Evolutionary conservation across 1,140 invertebrate species (phyloP), one percentile per base, ranked within the genome.

Genomic region (Drusus annulatus): DNA sequence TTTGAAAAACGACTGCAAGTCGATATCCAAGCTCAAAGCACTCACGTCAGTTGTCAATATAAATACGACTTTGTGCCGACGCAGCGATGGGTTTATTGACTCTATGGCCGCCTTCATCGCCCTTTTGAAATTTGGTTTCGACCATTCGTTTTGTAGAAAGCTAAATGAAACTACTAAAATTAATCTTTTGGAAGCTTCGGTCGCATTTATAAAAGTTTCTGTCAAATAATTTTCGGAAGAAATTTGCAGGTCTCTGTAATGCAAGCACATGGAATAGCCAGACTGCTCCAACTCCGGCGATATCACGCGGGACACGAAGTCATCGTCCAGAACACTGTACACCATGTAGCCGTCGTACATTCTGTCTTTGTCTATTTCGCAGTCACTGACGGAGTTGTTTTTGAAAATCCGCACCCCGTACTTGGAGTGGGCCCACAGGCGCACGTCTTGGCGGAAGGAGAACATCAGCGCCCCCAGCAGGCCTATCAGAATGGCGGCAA

Each of bases 291-390:
- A 88, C 86, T 95, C 94, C 1, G 94, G 92, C 1, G 94, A 94
- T 25, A 97, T 91, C 80, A 94, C 93, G 85, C 95, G 92, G 1
- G 93, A 91, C 10, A 96, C 94, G 86, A 96, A 95, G 78, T 95
- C 93, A 83, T 96, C 94, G 87, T 98, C 96, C 82, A 95, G 92
- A 78, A 95, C 93, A 87, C 94, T 96, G 90, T 97, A 97, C n/a
- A 96, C 93, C 85, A 97, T 91, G 87, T 96, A 97, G 45, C 95
- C 96, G 87, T 97, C 96, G 87, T 95, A 96, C 16, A 96, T 89
- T 79, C 94, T 92, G 85, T 95, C 94, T 81, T 94, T 93, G 86
- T 96, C 95, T 80, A 90, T 84, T 84, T 94, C 93, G 86, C 92
- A 92, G 78, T 93, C 92, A 83, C 93, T 92, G 79, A 89, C 88